A percentile compares a stretch with the other conserved stretches of the same genome.
Conservation (phyloP, 2,113 vertebrate species). For the Montifringilla adamsi region DNA sequence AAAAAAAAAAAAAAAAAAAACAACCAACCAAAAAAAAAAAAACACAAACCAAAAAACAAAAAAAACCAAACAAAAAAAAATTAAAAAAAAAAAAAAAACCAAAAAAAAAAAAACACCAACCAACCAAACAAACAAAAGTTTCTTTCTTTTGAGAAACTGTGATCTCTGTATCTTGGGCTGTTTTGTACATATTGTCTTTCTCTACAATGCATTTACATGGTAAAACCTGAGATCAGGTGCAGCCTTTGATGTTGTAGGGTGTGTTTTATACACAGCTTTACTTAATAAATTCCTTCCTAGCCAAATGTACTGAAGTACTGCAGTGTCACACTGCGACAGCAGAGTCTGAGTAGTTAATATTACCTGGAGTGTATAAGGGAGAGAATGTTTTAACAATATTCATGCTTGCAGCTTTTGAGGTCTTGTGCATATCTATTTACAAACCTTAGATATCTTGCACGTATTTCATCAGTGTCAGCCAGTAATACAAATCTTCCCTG, state of each 20-base stretch:
- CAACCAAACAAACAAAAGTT: background rate
- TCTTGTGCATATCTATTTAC: background rate
- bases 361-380: background rate
- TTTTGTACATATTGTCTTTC: background rate
- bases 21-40: too few relatives aligned
- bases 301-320: background rate
- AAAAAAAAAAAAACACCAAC: background rate
- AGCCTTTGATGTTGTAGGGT: background rate
- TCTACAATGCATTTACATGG: background rate
- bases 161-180: background rate
- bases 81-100: too few relatives aligned
- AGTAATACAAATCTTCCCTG: background rate
- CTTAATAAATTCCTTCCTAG: background rate
- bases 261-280: background rate
- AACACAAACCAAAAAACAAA: too few relatives aligned
- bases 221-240: background rate
- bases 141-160: background rate
- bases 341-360: background rate
- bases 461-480: background rate
- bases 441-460: background rate
- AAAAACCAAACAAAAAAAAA: too few relatives aligned
- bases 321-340: background rate
- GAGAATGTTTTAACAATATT: background rate
- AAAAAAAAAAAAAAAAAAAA: too few relatives aligned
- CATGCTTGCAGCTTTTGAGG: background rate